These are phyloP conservation scores for Drosophila leontia DNA, from an alignment of 1,140 invertebrate genomes.

Conservation along the genomic window DNA sequence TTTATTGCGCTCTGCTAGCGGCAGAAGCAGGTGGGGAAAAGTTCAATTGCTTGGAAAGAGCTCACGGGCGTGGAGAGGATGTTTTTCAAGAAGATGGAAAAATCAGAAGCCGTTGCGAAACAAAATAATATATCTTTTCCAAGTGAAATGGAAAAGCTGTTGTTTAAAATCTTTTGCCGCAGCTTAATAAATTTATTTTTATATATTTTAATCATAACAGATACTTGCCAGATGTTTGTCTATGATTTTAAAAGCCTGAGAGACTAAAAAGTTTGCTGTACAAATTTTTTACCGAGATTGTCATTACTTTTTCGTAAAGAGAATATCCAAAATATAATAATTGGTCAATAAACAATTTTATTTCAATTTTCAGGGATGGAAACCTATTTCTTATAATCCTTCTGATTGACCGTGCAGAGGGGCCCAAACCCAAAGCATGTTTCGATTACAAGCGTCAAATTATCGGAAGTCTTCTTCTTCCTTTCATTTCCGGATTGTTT, in stretches of 20 bases:
- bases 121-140: not conserved
- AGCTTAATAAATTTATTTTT: too few relatives aligned
- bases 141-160: not conserved
- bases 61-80: not conserved
- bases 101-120: not conserved
- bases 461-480: not conserved
- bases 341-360: too few relatives aligned
- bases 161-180: too few relatives aligned
- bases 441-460: not conserved
- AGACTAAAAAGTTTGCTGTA: too few relatives aligned
- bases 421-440: not conserved
- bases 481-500: not conserved
- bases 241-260: too few relatives aligned
- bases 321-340: too few relatives aligned
- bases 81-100: not conserved
- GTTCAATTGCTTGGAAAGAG: conserved; percentile 18
- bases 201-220: too few relatives aligned
- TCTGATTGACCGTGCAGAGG: not conserved
- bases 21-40: conserved; percentile 4
- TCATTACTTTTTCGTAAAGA: too few relatives aligned
- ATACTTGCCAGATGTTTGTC: too few relatives aligned
- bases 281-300: too few relatives aligned
- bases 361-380: not conserved
- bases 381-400: not conserved
- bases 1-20: conserved; percentile 11